phyloP scores from a whole-genome alignment of 1,140 invertebrate species.

The Thaumetopoea pityocampa region DNA sequence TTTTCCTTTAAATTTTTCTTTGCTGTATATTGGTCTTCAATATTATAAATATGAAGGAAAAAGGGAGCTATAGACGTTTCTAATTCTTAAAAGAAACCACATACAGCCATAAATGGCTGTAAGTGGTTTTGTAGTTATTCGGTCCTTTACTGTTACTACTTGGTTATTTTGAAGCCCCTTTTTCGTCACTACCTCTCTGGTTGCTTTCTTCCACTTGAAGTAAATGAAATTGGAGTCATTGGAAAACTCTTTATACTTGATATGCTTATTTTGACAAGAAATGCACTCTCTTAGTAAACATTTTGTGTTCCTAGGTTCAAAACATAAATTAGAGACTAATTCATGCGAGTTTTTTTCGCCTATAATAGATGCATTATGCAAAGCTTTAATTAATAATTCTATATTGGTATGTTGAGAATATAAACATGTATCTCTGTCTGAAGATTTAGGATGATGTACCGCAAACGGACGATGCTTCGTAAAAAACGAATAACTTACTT shows the following conservation, averaged over 20 bases:
- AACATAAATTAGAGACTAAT: not conserved
- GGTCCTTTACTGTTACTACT: too few species aligned
- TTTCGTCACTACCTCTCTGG: constrained; percentile 8
- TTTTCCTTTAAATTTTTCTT: constrained; percentile 16
- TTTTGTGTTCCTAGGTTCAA: not conserved
- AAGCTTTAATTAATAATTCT: constrained; percentile 12
- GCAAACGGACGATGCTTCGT: constrained; percentile 17
- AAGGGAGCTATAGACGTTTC: constrained; percentile 10
- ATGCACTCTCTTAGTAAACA: constrained; percentile 3
- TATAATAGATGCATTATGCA: constrained; percentile 2
- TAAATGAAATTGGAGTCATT: not conserved
- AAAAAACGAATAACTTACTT: constrained; percentile 18
- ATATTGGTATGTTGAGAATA: constrained; percentile 20
- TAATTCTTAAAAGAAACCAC: constrained; percentile 9
- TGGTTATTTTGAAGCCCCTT: too few species aligned
- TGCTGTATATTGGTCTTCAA: constrained; percentile 10
- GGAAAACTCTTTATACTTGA: constrained; percentile 1
- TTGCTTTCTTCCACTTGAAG: constrained; percentile 3
- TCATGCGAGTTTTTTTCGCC: not conserved
- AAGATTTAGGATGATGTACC: constrained; percentile 11
- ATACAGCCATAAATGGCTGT: too few species aligned
- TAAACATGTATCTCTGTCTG: constrained; percentile 18
- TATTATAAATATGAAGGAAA: constrained; percentile 14
- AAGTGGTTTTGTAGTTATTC: too few species aligned
- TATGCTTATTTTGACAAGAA: not conserved